Evolutionary conservation across 2,113 vertebrate species (phyloP), one percentile per base, ranked within the genome.

Genomic region (Phrynosoma blainvillii): DNA sequence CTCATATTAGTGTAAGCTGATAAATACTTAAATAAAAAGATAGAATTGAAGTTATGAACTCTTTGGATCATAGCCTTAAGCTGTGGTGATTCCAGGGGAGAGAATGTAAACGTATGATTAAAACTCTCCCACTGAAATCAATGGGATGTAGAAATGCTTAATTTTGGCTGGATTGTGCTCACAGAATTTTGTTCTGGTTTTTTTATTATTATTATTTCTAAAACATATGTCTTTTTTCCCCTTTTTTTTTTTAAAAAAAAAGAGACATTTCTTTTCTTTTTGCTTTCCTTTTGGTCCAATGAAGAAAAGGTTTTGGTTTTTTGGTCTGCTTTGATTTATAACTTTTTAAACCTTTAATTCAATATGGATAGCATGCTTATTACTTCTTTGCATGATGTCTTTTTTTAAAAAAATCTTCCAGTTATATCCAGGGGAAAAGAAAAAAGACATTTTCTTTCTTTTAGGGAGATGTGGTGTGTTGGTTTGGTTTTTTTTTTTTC

Each of bases 301-400:
- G 71, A 56, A 54, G 47, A 71, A 23, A 73, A 73, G 30, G 13
- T 82, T 93, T 87, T 90, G 23, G 91, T 74, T 92, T 54, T 59
- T 79, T 87, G 89, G 80, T 84, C 94, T 93, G 93, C 95, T 91
- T 96, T 93, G 74, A 79, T 92, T 90, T 95, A 83, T 96, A 96
- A 85, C 87, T 87, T 89, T 79, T 75, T 95, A 92, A 84, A 87
- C 95, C 87, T 96, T 96, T 96, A 85, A 73, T 96, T 97, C 93
- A 94, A 95, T 95, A 96, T 95, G 93, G 91, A 93, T 92, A 87
- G 96, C 96, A 97, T 97, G 97, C 96, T 42, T 93, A 93, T 94
- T 94, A 93, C 68, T 90, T 97, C 95, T 96, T 96, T 97, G 97
- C 97, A 97, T 97, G 97, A 94, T 94, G 93, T 93, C 94, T 96